Evolutionary conservation across 1,140 invertebrate species (phyloP), one percentile per base, ranked within the genome.

Genomic region (Doryteuthis pealeii): DNA sequence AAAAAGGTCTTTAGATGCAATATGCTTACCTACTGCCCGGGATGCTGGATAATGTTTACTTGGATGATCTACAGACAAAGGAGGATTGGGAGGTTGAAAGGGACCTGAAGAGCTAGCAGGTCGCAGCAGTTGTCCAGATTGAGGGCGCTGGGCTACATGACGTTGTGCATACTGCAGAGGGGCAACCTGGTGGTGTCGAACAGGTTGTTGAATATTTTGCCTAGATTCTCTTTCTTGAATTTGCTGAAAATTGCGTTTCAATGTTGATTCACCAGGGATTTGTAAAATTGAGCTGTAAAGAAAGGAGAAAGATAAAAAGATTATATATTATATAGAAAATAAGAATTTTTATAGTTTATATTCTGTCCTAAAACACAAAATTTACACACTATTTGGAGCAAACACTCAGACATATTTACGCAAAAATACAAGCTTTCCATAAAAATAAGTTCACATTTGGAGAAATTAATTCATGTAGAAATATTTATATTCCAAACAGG

Each of bases 211-310:
- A 65, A 76, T 74, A n/a, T 80, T 74, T 69, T 79, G 82, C 78
- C 67, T 79, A 26, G 70, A 77, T 71, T 85, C 89, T 49, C 81
- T 79, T 77, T 91, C 90, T 88, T 98, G 96, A 77, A 99, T 97
- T 87, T 97, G 95, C 86, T 98, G 96, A 91, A 99, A 99, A 89
- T 87, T 88, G 40, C 85, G 74, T 54, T 85, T 86, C 35, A 88
- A 77, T 33, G 87, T 88, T 8, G 85, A 87, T 67, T 88, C 87
- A 6, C 87, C 86, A 28, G 86, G 87, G 68, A 88, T 88, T 81
- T 88, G 87, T 74, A 87, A 80, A 62, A 88, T 87, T 32, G 87
- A 88, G 80, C 86, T 87, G 79, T 49, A 74, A 76, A 69, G 68
- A 35, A 74, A 58, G 28, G 14, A 45, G 4, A 12, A 54, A 70